Evolutionary conservation across 2,113 vertebrate genomes (phyloP), one percentile per base, ranked within the genome.

Genomic region (Ardeotis arabs): DNA sequence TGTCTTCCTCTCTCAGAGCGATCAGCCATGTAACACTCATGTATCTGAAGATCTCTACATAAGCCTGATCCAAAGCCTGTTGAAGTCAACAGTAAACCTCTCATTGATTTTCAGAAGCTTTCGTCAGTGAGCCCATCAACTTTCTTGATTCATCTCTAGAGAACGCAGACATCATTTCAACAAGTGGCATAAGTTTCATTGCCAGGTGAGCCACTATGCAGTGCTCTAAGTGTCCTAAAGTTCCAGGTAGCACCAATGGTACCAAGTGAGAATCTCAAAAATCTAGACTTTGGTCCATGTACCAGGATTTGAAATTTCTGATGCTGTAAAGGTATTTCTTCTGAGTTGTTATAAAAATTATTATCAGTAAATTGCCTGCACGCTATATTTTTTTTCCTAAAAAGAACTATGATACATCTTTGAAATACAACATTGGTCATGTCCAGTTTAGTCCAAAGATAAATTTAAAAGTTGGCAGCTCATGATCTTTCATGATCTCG

Each of bases 291-390:
- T 58, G 10, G 41, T 66, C 35, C 15, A 12, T 35, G 17, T 83
- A 12, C 27, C 68, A 80, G 63, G 64, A 92, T 79, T 91, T 94
- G 53, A 89, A 88, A 90, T 83, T 58, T 62, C 70, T 41, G 63
- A 27, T 35, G 76, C 47, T 60, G 17, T 66, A 82, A 82, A 91
- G 31, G 55, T 64, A 69, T 41, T 93, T 93, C 93, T 76, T 49
- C 74, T 93, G 79, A 86, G n/a, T 84, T 84, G 50, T 74, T 91
- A 87, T 70, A 83, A 94, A 87, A 14, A 80, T 63, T 76, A 91
- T 79, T 91, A 90, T 89, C 88, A 90, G 56, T 56, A 58, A 94
- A 95, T 95, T 97, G 86, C 93, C 59, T 84, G 27, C 29, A 84
- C 88, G 59, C 64, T 82, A 83, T 87, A 81, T 68, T 55, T 81